These are phyloP conservation scores for Oryzias woworae DNA, from an alignment of 2,113 vertebrate genomes.

Conservation along the genomic window DNA sequence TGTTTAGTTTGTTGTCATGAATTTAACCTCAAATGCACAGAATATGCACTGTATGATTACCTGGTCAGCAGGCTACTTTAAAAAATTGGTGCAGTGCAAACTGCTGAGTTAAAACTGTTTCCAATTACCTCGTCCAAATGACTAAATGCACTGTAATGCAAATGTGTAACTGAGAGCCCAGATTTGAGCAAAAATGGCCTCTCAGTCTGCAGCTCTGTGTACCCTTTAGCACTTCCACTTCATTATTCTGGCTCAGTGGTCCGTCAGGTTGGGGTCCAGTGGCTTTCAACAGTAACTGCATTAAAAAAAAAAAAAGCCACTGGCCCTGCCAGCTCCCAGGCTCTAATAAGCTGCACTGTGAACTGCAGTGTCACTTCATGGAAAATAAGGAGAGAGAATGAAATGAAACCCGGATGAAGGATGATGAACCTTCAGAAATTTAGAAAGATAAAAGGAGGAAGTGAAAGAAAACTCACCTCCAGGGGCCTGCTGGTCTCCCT, in stretches of 20 bases:
- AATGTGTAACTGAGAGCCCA: constrained; percentile 8
- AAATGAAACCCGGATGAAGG: not conserved
- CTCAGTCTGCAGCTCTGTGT: constrained; percentile 33
- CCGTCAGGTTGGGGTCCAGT: constrained; percentile 54
- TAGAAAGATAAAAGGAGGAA: too few species aligned
- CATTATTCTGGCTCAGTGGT: constrained; percentile 67
- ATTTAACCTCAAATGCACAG: too few species aligned
- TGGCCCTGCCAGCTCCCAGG: constrained; percentile 33
- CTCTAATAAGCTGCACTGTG: constrained; percentile 20
- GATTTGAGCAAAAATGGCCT: constrained; percentile 27
- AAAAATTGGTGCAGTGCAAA: too few species aligned
- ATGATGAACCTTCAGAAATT: not conserved
- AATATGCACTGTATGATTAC: too few species aligned
- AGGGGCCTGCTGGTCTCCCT: too few species aligned
- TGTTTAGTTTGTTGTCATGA: too few species aligned
- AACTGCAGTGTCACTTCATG: constrained; percentile 20
- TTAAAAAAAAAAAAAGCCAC: constrained; percentile 18
- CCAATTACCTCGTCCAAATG: constrained; percentile 7
- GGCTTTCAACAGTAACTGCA: constrained; percentile 34
- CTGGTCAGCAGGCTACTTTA: too few species aligned
- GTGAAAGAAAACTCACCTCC: too few species aligned
- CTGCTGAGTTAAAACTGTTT: not conserved
- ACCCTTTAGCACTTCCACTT: constrained; percentile 48
- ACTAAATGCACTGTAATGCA: constrained; percentile 18
- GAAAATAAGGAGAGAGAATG: constrained; percentile 4